Base-by-base conservation (phyloP, 2,888 invertebrate genomes). In the Pristionchus arcanus region DNA sequence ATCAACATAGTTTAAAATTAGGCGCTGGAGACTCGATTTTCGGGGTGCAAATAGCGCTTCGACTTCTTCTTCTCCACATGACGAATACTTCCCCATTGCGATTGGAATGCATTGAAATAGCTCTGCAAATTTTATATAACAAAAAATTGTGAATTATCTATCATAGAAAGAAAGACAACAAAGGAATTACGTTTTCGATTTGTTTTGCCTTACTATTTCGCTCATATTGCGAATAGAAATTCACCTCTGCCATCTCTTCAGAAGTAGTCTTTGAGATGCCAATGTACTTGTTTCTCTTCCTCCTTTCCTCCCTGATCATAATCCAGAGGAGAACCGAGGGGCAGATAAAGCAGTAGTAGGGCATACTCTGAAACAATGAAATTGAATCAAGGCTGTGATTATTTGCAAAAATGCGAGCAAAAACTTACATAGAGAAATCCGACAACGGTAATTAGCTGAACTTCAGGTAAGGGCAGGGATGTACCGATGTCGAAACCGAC, bases 391-490 rank as follows among this genome's bases (percentile, higher is more conserved):
- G n/a, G n/a, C n/a, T n/a, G n/a, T n/a, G 68, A 15, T 28, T 31
- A 2, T 81, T 2, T 25, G n/a, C 0, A n/a, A n/a, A 83, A 49
- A 49, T 9, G 42, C n/a, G n/a, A n/a, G n/a, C n/a, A n/a, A n/a
- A n/a, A n/a, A n/a, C 83, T 49, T 28, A 83, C 83, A 28, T 83
- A 83, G 37, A 49, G 5, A 21, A 83, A 83, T 53, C 83, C 83
- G 25, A 28, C 28, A 15, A 83, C 2, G 28, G 83, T 28, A 1
- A 37, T 21, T 4, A 53, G 31, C n/a, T 49, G 16, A 16, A 55
- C 83, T 28, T 83, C 83, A 0, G 83, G 2, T 3, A 55, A 2
- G 5, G 9, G 1, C 0, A 83, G 1, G 3, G 53, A 31, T n/a
- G 4, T 19, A 3, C 59, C 19, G 37, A 85, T 59, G 11, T 85